phyloP scores from a whole-genome alignment of 2,888 invertebrate genomes.

The Rotaria magnacalcarata region DNA sequence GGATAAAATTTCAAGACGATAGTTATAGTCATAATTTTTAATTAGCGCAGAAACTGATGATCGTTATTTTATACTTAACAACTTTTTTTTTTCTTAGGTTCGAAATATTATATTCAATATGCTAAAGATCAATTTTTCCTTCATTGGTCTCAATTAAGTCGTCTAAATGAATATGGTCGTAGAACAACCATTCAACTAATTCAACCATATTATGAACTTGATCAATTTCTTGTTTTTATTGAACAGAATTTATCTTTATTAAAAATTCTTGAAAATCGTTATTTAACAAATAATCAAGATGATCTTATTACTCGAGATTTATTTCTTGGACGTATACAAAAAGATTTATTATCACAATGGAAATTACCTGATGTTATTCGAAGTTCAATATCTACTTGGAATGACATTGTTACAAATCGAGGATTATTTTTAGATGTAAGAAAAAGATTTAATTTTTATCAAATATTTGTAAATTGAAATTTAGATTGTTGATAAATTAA shows the following conservation, averaged over 20 bases:
- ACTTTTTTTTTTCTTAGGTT: too few relatives aligned
- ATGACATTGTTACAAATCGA: slow-evolving; percentile 46
- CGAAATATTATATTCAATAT: not conserved
- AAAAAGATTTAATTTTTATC: not conserved
- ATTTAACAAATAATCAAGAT: not conserved
- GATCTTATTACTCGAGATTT: not conserved
- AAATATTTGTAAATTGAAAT: not conserved
- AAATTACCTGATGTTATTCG: slow-evolving; percentile 37
- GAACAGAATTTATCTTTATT: not conserved
- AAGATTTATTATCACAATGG: not conserved
- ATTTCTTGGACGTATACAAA: not conserved
- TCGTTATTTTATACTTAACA: too few relatives aligned
- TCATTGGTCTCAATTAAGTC: not conserved
- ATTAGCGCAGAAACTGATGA: too few relatives aligned
- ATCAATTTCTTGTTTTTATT: not conserved
- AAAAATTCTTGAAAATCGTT: not conserved
- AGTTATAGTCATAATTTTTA: too few relatives aligned
- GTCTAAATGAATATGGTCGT: not conserved
- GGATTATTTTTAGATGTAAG: slow-evolving; percentile 32
- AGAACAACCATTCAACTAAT: not conserved
- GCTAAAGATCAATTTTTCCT: not conserved
- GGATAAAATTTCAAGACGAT: too few relatives aligned
- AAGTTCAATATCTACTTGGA: slow-evolving; percentile 39
- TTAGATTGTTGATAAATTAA: not conserved
- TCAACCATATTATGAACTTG: not conserved